Evolutionary conservation across 2,888 invertebrate species (phyloP).

Genomic region (Germaria angustata): DNA sequence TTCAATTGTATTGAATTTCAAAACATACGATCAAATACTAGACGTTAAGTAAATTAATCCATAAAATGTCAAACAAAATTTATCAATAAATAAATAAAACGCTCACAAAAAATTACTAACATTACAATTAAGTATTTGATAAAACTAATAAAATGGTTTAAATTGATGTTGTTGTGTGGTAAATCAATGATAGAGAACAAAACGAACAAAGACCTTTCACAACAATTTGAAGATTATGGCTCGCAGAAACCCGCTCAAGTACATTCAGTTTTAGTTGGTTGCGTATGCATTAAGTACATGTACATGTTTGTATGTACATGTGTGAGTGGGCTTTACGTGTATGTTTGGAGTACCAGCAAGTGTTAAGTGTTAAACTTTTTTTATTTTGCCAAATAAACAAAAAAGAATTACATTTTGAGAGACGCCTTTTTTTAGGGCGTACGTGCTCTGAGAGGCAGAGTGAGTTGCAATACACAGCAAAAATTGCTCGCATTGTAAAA

Average conservation of each 20-base stretch:
- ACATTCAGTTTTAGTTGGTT: too few relatives aligned
- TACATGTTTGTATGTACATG: background rate
- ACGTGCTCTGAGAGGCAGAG: background rate
- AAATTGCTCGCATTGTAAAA: background rate
- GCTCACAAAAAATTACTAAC: background rate
- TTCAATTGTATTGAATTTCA: background rate
- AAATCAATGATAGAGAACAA: constrained; percentile 4
- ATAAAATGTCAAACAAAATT: constrained; percentile 4
- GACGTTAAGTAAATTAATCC: background rate
- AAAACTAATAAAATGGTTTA: background rate
- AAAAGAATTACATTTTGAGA: background rate
- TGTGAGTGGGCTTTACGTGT: background rate
- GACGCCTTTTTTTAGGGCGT: background rate
- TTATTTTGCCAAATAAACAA: background rate
- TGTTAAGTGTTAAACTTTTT: constrained; percentile 3
- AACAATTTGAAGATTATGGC: constrained; percentile 8
- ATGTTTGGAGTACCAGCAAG: background rate
- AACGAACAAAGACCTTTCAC: constrained; percentile 38
- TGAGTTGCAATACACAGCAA: background rate
- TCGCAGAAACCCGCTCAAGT: background rate
- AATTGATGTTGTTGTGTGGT: background rate
- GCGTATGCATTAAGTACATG: too few relatives aligned
- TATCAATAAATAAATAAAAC: constrained; percentile 26
- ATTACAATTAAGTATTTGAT: background rate
- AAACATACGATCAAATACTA: background rate